These are phyloP conservation scores for Parascotia fuliginaria DNA, from an alignment of 2,888 invertebrate species.

Conservation along the genomic window DNA sequence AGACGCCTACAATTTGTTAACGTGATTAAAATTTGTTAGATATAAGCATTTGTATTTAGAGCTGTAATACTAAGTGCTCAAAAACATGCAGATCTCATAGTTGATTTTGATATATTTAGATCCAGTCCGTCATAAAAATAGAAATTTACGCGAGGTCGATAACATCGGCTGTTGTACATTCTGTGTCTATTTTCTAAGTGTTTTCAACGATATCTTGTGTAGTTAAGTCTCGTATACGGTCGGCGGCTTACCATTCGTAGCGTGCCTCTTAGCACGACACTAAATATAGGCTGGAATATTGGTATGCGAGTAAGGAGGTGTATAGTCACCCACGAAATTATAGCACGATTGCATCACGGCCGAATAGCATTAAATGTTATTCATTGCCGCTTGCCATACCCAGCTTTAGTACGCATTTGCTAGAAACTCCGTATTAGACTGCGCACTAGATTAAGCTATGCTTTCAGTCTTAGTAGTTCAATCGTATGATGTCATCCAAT, in stretches of 20 bases:
- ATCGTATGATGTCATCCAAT: slow-evolving; percentile 48
- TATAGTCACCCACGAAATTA: slow-evolving; percentile 29
- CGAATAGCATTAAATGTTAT: slow-evolving; percentile 13
- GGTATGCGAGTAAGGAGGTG: slow-evolving; percentile 58
- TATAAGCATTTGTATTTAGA: too few relatives aligned
- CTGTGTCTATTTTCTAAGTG: slow-evolving; percentile 33
- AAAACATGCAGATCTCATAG: too few relatives aligned
- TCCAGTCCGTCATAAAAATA: neutral
- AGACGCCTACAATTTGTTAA: too few relatives aligned
- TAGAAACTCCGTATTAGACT: slow-evolving; percentile 17
- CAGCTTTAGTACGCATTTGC: slow-evolving; percentile 9
- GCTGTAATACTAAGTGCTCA: too few relatives aligned
- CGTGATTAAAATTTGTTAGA: too few relatives aligned
- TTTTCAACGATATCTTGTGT: slow-evolving; percentile 51
- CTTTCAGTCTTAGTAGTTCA: slow-evolving; percentile 24
- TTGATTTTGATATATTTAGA: neutral
- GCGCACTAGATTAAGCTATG: slow-evolving; percentile 20
- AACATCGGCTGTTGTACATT: slow-evolving; percentile 39
- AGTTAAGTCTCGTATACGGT: slow-evolving; percentile 44
- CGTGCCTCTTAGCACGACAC: slow-evolving; percentile 57
- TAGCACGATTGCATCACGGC: slow-evolving; percentile 13
- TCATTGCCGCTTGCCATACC: slow-evolving; percentile 22
- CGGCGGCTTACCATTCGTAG: slow-evolving; percentile 53
- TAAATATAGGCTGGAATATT: slow-evolving; percentile 67
- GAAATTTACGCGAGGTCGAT: slow-evolving; percentile 18